A percentile compares a stretch with the other conserved stretches of the same genome.
Conservation (phyloP, 2,888 invertebrate genomes). For the Cephus runcator region DNA sequence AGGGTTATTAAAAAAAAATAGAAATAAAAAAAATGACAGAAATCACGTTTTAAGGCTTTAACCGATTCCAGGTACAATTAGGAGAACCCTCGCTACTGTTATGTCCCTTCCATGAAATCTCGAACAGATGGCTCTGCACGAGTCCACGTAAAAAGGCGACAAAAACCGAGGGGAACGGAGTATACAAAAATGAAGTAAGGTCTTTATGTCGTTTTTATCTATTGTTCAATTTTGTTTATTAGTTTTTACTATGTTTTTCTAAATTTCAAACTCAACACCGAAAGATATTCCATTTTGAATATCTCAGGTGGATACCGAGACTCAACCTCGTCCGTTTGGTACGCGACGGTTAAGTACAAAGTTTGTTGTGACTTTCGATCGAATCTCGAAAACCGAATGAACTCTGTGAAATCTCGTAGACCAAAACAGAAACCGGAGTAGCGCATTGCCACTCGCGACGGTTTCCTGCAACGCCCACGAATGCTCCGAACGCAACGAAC, state of each 20-base stretch:
- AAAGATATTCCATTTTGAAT: no score
- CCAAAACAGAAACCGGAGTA: constrained; percentile 9
- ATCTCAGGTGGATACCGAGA: no score
- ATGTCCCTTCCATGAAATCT: constrained; percentile 31
- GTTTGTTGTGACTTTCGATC: no score
- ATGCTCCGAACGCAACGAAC: constrained; percentile 6
- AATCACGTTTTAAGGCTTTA: constrained; percentile 33
- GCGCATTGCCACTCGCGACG: constrained; percentile 29
- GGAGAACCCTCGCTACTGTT: constrained; percentile 40
- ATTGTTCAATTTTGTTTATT: neutral
- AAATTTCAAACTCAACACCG: no score
- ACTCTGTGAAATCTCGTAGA: no score
- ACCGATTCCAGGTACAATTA: constrained; percentile 53
- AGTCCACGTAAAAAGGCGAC: neutral
- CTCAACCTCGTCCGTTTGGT: no score
- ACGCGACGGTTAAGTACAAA: no score
- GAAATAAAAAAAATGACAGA: constrained; percentile 20
- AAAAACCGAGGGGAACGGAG: neutral
- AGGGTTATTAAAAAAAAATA: neutral
- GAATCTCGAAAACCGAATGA: no score
- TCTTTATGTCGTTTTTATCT: neutral
- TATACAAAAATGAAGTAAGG: neutral
- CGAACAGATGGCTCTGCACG: constrained; percentile 13
- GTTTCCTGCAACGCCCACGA: constrained; percentile 41
- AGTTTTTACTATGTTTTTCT: no score